phyloP scores from a whole-genome alignment of 2,888 invertebrate species.

The Alcis repandata region DNA sequence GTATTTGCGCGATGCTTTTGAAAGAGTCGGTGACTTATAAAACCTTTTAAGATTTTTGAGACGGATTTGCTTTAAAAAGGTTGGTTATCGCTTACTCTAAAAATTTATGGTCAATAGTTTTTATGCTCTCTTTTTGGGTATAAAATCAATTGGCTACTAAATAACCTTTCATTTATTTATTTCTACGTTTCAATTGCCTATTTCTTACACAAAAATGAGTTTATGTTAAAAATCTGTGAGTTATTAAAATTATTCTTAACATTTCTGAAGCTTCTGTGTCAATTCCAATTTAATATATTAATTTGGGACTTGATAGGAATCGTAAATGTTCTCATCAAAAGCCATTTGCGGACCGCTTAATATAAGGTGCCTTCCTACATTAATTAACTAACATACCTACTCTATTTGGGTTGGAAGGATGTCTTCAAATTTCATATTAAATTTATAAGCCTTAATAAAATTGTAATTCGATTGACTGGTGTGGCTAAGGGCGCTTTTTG shows the following conservation, averaged over 20 bases:
- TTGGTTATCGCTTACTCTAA: not conserved
- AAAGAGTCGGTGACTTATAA: constrained; percentile 23
- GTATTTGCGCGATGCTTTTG: constrained; percentile 32
- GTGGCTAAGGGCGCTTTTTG: no score
- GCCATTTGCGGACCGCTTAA: constrained; percentile 18
- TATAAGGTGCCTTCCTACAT: constrained; percentile 6
- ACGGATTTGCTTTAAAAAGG: constrained; percentile 5
- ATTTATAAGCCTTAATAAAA: not conserved
- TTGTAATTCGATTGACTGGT: not conserved
- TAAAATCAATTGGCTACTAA: no score
- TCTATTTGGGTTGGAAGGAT: constrained; percentile 6
- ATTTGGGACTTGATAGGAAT: constrained; percentile 11
- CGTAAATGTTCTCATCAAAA: constrained; percentile 18
- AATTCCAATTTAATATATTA: constrained; percentile 13
- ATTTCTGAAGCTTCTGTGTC: not conserved
- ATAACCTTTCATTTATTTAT: not conserved
- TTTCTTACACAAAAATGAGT: not conserved
- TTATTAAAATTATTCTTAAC: not conserved
- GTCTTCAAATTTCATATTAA: constrained; percentile 2
- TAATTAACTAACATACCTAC: constrained; percentile 14
- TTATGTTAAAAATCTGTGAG: not conserved
- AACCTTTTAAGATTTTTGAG: constrained; percentile 28
- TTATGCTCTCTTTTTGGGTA: not conserved
- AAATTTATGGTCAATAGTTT: constrained; percentile 1
- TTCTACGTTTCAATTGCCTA: not conserved